A percentile compares a stretch with the other conserved stretches of the same genome.
Evolutionary conservation across 1,140 invertebrate genomes (phyloP).

Genomic region (Euura saliciscinereae): DNA sequence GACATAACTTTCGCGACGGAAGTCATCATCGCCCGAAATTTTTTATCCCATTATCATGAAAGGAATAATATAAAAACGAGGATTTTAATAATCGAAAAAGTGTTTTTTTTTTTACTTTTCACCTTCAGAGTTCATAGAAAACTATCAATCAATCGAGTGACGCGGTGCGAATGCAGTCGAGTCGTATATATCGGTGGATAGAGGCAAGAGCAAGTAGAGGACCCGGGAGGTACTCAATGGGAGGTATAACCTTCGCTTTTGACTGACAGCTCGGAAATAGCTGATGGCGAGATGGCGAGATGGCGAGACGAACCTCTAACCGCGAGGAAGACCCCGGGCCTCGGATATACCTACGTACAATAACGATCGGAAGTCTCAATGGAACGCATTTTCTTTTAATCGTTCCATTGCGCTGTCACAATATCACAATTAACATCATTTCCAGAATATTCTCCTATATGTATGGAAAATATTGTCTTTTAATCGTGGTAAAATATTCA

Average conservation of each 20-base stretch:
- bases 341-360: too few species aligned
- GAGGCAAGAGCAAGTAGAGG: not conserved
- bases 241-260: slow-evolving; percentile 5
- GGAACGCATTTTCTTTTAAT: too few species aligned
- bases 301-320: not conserved
- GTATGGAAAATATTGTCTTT: too few species aligned
- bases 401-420: too few species aligned
- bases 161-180: not conserved
- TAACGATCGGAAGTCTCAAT: too few species aligned
- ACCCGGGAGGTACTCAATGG: not conserved
- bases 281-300: slow-evolving; percentile 18
- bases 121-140: not conserved
- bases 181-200: not conserved
- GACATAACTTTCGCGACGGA: not conserved
- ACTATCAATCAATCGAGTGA: not conserved
- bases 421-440: too few species aligned
- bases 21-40: not conserved
- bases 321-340: too few species aligned
- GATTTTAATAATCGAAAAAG: too few species aligned
- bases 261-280: slow-evolving; percentile 18
- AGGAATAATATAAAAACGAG: too few species aligned
- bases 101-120: not conserved
- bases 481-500: too few species aligned
- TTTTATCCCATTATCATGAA: not conserved
- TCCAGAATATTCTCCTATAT: too few species aligned